A percentile compares a stretch with the other conserved stretches of the same genome.
Evolutionary conservation across 2,888 invertebrate genomes (phyloP).

Genomic region (Heliconius cydno): DNA sequence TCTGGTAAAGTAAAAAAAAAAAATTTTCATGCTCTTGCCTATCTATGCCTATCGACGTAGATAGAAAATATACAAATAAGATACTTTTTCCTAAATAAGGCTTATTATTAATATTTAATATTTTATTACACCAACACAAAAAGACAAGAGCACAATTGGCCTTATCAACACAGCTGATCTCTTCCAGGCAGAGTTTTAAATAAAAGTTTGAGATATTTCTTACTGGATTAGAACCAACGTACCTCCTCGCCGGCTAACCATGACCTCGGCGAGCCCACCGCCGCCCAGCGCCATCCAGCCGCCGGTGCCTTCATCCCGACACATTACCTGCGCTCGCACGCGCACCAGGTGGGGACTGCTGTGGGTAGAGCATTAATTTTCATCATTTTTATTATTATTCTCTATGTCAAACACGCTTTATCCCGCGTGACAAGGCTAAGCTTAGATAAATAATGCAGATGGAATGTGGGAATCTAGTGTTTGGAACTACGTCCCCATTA

Average conservation of each 20-base stretch:
- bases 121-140: too few species aligned
- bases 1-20: constrained; percentile 16
- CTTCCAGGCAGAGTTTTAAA: not conserved
- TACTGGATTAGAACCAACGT: not conserved
- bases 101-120: too few species aligned
- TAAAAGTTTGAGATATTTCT: not conserved
- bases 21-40: not conserved
- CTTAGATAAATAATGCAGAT: too few species aligned
- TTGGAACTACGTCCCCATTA: too few species aligned
- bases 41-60: not conserved
- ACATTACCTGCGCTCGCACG: constrained; percentile 99
- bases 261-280: constrained; percentile 96
- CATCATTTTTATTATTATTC: not conserved
- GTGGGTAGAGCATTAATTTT: not conserved
- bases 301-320: constrained; percentile 97
- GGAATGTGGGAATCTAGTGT: too few species aligned
- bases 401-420: not conserved
- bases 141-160: too few species aligned
- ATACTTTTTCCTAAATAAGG: too few species aligned
- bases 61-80: not conserved
- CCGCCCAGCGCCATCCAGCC: constrained; percentile 98
- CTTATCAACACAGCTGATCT: too few species aligned
- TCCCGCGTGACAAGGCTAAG: not conserved
- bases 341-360: constrained; percentile 96
- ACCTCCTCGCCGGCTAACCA: constrained; percentile 88